Conservation (phyloP, 2,888 invertebrate species). For the Stictocephala bisonia region DNA sequence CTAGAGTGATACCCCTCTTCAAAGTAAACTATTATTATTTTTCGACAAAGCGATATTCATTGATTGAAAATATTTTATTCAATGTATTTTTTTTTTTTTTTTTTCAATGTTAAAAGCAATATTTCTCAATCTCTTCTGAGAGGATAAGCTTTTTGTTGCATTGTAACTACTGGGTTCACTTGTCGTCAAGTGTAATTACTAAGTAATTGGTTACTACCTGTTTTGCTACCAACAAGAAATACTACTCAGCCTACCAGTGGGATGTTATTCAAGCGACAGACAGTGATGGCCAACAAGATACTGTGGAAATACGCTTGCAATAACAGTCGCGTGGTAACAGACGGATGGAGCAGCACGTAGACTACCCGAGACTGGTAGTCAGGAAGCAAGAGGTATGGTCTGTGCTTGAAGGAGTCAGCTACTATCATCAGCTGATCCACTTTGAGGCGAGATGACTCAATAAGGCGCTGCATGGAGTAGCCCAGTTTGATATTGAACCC, state of each 20-base stretch:
- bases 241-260: constrained; percentile 54
- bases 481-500: constrained; percentile 74
- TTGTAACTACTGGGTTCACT: too few relatives aligned
- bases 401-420: constrained; percentile 66
- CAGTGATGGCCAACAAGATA: constrained; percentile 51
- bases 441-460: constrained; percentile 58
- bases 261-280: constrained; percentile 36
- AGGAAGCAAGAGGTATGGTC: constrained; percentile 70
- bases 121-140: too few relatives aligned
- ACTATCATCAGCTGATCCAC: constrained; percentile 64
- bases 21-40: too few relatives aligned
- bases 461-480: constrained; percentile 66
- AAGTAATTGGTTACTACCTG: too few relatives aligned
- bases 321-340: constrained; percentile 69
- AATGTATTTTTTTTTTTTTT: too few relatives aligned
- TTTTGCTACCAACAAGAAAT: too few relatives aligned
- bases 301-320: constrained; percentile 77
- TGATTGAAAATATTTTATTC: too few relatives aligned
- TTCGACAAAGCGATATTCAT: too few relatives aligned
- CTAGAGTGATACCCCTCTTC: too few relatives aligned
- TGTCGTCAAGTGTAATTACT: too few relatives aligned
- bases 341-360: constrained; percentile 69
- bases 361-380: constrained; percentile 67
- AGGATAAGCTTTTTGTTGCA: too few relatives aligned
- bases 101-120: too few relatives aligned